Percentiles rank a stretch among this genome's conserved stretches.
Conservation (phyloP, 2,888 invertebrate genomes). For the Pocota personata region DNA sequence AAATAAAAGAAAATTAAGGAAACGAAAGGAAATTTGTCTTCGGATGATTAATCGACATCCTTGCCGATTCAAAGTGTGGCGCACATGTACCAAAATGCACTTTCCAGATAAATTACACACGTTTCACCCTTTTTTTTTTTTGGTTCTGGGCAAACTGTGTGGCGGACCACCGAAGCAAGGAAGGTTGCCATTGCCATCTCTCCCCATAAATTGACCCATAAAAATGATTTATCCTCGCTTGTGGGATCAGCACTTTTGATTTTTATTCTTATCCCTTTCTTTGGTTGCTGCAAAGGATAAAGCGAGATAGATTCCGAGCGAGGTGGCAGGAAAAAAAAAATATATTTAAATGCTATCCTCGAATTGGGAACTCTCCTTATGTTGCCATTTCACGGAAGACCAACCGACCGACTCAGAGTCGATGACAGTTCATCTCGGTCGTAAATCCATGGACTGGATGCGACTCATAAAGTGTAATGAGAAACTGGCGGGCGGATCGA, state of each 20-base stretch:
- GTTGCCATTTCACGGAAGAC: constrained; percentile 65
- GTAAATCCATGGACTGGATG: constrained; percentile 65
- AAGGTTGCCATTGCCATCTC: constrained; percentile 53
- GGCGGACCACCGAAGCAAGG: constrained; percentile 46
- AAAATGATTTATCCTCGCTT: constrained; percentile 73
- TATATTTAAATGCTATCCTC: constrained; percentile 38
- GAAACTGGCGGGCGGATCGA: constrained; percentile 62
- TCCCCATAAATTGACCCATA: constrained; percentile 72
- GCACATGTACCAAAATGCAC: constrained; percentile 72
- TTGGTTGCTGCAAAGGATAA: neutral
- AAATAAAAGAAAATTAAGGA: constrained; percentile 70
- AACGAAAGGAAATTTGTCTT: constrained; percentile 73
- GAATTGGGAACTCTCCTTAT: constrained; percentile 54
- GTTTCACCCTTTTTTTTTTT: constrained; percentile 52
- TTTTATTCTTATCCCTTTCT: constrained; percentile 63
- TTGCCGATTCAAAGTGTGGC: constrained; percentile 68
- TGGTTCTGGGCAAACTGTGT: neutral
- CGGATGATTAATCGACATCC: constrained; percentile 72
- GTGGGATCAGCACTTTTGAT: constrained; percentile 74
- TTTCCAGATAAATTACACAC: constrained; percentile 71
- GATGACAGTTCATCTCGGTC: constrained; percentile 69
- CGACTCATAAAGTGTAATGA: constrained; percentile 68
- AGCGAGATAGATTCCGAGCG: constrained; percentile 2
- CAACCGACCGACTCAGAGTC: constrained; percentile 34
- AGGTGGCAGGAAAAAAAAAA: neutral